These are phyloP conservation scores for Patagioenas fasciata DNA, from an alignment of 2,113 vertebrate species.

Conservation along the genomic window DNA sequence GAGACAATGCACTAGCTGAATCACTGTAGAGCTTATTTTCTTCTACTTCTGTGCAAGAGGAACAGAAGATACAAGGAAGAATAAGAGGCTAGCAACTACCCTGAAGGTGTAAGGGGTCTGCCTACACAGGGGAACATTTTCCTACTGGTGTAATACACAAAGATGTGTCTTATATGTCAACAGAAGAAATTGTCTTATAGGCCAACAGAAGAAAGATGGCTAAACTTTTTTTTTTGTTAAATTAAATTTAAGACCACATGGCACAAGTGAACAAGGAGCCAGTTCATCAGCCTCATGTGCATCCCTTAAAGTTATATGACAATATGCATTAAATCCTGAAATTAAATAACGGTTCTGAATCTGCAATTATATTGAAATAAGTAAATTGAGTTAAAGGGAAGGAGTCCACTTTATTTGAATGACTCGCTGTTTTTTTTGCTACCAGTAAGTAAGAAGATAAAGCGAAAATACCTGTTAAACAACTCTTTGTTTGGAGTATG, in stretches of 20 bases:
- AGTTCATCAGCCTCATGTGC: neutral
- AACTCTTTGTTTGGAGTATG: neutral
- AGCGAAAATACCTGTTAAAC: neutral
- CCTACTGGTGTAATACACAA: neutral
- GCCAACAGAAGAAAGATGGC: neutral
- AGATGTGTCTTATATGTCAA: neutral
- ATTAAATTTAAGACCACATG: neutral
- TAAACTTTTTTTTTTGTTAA: neutral
- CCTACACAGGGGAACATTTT: neutral
- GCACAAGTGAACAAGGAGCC: neutral
- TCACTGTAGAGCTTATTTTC: neutral
- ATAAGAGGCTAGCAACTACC: neutral
- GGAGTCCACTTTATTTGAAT: neutral
- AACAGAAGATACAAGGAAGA: neutral
- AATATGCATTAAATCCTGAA: constrained; percentile 16
- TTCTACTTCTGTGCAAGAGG: neutral
- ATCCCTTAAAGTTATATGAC: constrained; percentile 27
- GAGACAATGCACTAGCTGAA: neutral
- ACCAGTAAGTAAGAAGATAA: neutral
- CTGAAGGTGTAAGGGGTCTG: neutral
- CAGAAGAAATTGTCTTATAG: neutral
- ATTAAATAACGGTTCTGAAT: constrained; percentile 32
- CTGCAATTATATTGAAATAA: neutral
- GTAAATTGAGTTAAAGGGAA: constrained; percentile 33
- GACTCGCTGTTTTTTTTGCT: neutral